Base-by-base conservation (phyloP, 2,888 invertebrate species). In the Falcaria lacertinaria region DNA sequence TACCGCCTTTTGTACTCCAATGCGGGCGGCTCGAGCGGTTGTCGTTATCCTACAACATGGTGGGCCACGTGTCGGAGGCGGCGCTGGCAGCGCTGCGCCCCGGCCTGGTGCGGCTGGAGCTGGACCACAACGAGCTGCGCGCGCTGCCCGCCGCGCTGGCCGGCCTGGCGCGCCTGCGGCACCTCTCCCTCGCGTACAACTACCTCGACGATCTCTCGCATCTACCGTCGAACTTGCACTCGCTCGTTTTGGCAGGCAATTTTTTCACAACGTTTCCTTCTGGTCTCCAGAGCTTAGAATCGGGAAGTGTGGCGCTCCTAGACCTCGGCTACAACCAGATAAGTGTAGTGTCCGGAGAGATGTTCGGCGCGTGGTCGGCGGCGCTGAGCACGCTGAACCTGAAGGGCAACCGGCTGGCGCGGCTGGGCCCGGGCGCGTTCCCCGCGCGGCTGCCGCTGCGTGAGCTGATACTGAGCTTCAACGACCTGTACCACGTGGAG, bases 381-480 rank as follows among this genome's bases (percentile, higher is more conserved):
- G 92, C 92, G 51, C 81, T 97, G 40, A 92, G 92, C 58, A 95
- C 95, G 17, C 89, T 97, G 7, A 89, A 94, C 34, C 77, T 97
- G 49, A 90, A 94, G 7, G 96, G 96, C 67, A 96, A 96, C 67
- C 91, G 93, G 56, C 91, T 97, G 16, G 92, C 93, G 2, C 91
- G 88, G 58, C 70, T 93, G 15, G 88, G 91, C 34, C 80, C 90
- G n/a, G 91, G 91, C 41, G 89, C 93, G 2, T 94, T 96, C 64
- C 90, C 91, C 38, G 91, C 92, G 2, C 82, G 94, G n/a, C 90
- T 92, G 8, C 92, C 94, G 48, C 89, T 97, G 45, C 93, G 94
- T 45, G 96, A 97, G 77, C 90, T 98, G 11, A 94, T 94, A 66
- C 84, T 98, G 41, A 96, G 96, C 58, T 96, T 96, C 74, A 97